Percentiles rank a stretch among this genome's conserved stretches.
Conservation (phyloP, 2,113 vertebrate species). For the Hiodon alosoides region DNA sequence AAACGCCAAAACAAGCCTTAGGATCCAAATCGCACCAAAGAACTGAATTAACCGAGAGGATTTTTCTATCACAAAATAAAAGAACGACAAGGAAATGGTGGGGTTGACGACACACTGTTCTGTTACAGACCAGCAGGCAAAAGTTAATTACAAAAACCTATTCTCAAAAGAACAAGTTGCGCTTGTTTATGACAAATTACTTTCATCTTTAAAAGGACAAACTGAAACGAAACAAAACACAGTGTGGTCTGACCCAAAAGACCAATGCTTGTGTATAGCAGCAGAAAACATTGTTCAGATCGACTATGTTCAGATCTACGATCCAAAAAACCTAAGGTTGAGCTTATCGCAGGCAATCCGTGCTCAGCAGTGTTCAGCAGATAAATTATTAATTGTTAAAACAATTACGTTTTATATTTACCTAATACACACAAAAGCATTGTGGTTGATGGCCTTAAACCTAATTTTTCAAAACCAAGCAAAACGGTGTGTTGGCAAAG, state of each 20-base stretch:
- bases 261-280: not conserved
- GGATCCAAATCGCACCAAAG: constrained; percentile 4
- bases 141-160: no score
- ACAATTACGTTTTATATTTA: not conserved
- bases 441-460: no score
- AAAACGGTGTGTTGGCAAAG: no score
- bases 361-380: not conserved
- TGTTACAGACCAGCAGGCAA: no score
- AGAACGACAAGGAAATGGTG: not conserved
- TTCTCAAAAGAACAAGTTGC: no score
- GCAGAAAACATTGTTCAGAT: not conserved
- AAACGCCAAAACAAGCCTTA: constrained; percentile 37
- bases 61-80: not conserved
- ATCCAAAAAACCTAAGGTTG: not conserved
- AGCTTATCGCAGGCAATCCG: not conserved
- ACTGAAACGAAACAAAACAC: not conserved
- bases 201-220: no score
- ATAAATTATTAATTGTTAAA: not conserved
- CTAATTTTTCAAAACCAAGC: no score
- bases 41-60: not conserved
- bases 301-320: no score
- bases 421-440: not conserved
- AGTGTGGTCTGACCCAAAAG: not conserved
- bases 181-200: no score
- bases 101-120: no score